phyloP scores from a whole-genome alignment of 1,140 invertebrate genomes.

The Papilio machaon region DNA sequence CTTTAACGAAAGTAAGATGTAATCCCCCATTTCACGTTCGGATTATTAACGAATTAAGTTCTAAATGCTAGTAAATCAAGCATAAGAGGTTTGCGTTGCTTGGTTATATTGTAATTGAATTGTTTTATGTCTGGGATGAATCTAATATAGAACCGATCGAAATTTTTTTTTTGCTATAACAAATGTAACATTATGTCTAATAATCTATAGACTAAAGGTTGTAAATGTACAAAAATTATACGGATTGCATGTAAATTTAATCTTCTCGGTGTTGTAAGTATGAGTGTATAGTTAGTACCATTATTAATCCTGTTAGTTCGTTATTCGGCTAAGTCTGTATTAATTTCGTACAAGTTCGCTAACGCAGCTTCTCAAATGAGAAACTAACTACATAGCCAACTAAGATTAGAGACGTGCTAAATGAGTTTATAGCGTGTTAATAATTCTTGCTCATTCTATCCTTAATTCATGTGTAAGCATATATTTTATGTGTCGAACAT shows the following conservation, averaged over 20 bases:
- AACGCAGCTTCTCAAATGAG: conserved; percentile 61
- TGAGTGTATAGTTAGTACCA: conserved; percentile 2
- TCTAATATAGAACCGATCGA: no score
- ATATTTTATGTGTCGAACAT: conserved; percentile 19
- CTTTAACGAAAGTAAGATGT: conserved; percentile 33
- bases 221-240: background rate
- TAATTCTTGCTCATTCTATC: conserved; percentile 59
- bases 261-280: background rate
- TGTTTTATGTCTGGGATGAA: background rate
- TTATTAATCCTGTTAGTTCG: conserved; percentile 51
- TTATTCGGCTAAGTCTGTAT: conserved; percentile 64
- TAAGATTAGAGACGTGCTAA: conserved; percentile 66
- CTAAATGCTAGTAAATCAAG: conserved; percentile 13
- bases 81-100: background rate
- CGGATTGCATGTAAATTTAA: background rate
- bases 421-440: conserved; percentile 75
- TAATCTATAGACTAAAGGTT: no score
- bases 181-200: no score
- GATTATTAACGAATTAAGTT: conserved; percentile 29
- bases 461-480: conserved; percentile 47
- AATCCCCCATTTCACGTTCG: conserved; percentile 2
- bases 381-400: conserved; percentile 65
- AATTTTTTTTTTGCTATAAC: no score
- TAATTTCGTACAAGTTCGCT: conserved; percentile 61
- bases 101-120: background rate